Base-by-base conservation (phyloP, 2,888 invertebrate genomes). In the Bombylius discolor region DNA sequence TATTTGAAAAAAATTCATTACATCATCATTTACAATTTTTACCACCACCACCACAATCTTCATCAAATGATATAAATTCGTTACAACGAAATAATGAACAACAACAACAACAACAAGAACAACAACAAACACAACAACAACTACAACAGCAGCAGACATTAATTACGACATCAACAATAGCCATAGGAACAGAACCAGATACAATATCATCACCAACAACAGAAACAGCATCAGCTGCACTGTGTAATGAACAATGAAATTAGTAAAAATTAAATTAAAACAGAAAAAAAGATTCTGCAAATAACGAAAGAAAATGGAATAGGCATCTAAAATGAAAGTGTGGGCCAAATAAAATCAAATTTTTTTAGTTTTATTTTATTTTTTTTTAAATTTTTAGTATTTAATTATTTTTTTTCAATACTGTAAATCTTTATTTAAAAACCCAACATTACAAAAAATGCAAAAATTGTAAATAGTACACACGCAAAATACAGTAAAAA, bases 11-110 rank as follows among this genome's bases (percentile, higher is more conserved):
- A 44, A 49, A 4, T 46, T 44, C 52, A 33, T 45, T 44, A 13
- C 14, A n/a, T n/a, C 31, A 36, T 23, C 49, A 57, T 50, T 34
- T 57, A 36, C 51, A 59, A 49, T 55, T 55, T 51, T 39, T 57
- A 49, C 53, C 57, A 51, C 42, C 11, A 42, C 42, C 11, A 8
- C 42, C 11, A 42, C 13, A 11, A 44, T 44, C 44, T n/a, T 44
- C 44, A 44, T n/a, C n/a, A n/a, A 44, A 44, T 13, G n/a, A 44
- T 44, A n/a, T 44, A 13, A 44, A 44, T 44, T 5, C 5, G 6
- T 44, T 44, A 13, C 13, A 44, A 13, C 5, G 44, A 44, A 44
- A 23, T 23, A 55, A 49, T 49, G 49, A 52, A 34, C 48, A 51
- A 5, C 54, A 54, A 33, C 52, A 53, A 52, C 51, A 51, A 12